These are phyloP conservation scores for Sarcophaga subvicina DNA, from an alignment of 2,888 invertebrate genomes.

Conservation along the genomic window DNA sequence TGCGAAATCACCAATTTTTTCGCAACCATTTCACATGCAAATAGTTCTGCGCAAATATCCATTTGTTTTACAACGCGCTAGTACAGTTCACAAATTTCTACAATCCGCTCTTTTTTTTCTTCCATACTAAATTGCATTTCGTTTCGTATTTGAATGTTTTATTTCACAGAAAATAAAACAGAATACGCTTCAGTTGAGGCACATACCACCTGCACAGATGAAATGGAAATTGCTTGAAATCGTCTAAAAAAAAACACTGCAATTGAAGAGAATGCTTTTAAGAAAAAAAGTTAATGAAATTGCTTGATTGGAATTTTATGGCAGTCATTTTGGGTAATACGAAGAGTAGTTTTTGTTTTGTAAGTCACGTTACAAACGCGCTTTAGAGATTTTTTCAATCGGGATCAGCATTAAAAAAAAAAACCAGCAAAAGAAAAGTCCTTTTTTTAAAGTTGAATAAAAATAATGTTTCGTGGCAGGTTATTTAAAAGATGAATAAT, in stretches of 20 bases:
- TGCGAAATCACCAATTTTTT: conserved; percentile 47
- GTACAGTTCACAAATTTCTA: neutral
- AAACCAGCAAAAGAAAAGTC: no score
- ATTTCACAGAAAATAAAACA: conserved; percentile 37
- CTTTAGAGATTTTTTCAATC: neutral
- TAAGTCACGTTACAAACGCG: conserved; percentile 1
- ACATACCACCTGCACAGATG: conserved; percentile 45
- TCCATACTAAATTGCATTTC: neutral
- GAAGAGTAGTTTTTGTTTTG: conserved; percentile 49
- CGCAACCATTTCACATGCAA: conserved; percentile 66
- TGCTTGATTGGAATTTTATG: conserved; percentile 69
- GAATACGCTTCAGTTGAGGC: conserved; percentile 64
- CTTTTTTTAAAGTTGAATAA: neutral
- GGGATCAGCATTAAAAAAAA: neutral
- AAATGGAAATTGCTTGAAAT: neutral
- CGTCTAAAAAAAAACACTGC: neutral
- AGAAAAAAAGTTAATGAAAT: conserved; percentile 64
- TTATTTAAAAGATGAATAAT: conserved; percentile 47
- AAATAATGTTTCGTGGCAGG: conserved; percentile 46
- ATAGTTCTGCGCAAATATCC: conserved; percentile 36
- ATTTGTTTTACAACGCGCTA: neutral
- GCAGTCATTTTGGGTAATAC: conserved; percentile 53
- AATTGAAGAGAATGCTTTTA: conserved; percentile 13
- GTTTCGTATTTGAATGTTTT: conserved; percentile 6
- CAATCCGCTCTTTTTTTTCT: neutral